phyloP scores from a whole-genome alignment of 1,140 invertebrate species.

The Babylonia areolata region DNA sequence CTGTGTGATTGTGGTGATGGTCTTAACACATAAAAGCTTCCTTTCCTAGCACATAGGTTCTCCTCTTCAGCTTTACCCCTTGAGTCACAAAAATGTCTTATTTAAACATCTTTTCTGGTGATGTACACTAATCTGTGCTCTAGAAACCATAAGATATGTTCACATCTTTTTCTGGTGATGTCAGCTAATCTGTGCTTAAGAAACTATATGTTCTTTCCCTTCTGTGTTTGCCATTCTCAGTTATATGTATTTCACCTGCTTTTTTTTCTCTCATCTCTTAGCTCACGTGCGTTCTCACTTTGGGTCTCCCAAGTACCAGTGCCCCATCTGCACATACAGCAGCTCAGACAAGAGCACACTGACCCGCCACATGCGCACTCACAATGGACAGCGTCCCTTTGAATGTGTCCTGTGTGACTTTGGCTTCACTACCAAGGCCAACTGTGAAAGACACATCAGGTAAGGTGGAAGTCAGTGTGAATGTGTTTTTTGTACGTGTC shows the following conservation, averaged over 20 bases:
- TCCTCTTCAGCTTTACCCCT: no score
- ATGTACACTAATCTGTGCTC: no score
- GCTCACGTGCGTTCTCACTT: conserved; percentile 86
- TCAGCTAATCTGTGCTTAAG: no score
- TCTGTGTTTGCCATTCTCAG: not conserved
- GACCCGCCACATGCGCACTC: conserved; percentile 79
- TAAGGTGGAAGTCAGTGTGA: conserved; percentile 37
- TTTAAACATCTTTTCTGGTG: no score
- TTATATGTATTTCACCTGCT: not conserved
- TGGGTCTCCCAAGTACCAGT: conserved; percentile 74
- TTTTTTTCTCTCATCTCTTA: conserved; percentile 43
- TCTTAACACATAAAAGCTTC: no score
- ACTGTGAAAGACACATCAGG: conserved; percentile 84
- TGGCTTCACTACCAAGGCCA: conserved; percentile 97
- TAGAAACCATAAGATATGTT: no score
- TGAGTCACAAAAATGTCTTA: no score
- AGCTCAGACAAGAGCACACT: conserved; percentile 82
- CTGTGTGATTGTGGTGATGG: no score
- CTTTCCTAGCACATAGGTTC: no score
- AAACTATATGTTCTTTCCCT: no score
- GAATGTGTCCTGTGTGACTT: conserved; percentile 95
- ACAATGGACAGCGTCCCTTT: conserved; percentile 96
- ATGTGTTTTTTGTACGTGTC: no score
- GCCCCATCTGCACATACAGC: conserved; percentile 71
- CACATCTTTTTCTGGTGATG: no score